Base-by-base conservation (phyloP, 2,113 vertebrate genomes). In the Albula glossodonta region DNA sequence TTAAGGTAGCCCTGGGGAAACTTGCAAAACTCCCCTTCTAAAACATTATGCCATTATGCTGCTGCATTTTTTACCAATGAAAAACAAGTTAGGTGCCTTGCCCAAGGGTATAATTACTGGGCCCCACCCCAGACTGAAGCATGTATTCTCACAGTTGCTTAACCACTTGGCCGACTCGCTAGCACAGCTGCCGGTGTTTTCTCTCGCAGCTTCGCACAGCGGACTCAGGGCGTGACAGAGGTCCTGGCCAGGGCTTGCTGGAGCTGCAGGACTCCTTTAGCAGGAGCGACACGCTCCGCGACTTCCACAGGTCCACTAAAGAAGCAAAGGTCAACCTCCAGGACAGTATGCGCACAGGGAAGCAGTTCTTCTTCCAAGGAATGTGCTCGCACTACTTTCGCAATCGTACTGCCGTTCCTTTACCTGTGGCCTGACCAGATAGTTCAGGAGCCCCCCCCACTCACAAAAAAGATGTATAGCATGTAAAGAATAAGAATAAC, bases 371-470 rank as follows among this genome's bases (percentile, higher is more conserved):
- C 41, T 97, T 96, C 91, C 96, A 88, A 84, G 93, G 95, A 50
- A 92, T 96, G 50, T 93, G 96, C 90, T 91, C 88, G 74, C 93
- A 94, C 92, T 95, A 95, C 92, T 96, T 96, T 82, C 96, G 94
- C 86, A 93, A 95, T 31, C 93, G 91, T 93, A 7, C 74, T 85
- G 49, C 51, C 48, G 50, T 74, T 10, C 70, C 70, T 5, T 8
- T 74, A 10, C 70, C 70, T 74, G 70, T 74, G 3, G 70, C 70
- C 70, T 74, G 70, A 74, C 17, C 60, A 22, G 6, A 60, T 60
- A 5, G 19, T 9, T 10, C 70, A 10, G n/a, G 22, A 25, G 22
- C 70, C 70, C n/a, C 70, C 5, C 70, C 70, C n/a, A 22, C 8
- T n/a, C 17, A 19, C 7, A n/a, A n/a, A n/a, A 31, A 9, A 10